Evolutionary conservation across 2,113 vertebrate genomes (phyloP).

Genomic region (Atractosteus spatula): DNA sequence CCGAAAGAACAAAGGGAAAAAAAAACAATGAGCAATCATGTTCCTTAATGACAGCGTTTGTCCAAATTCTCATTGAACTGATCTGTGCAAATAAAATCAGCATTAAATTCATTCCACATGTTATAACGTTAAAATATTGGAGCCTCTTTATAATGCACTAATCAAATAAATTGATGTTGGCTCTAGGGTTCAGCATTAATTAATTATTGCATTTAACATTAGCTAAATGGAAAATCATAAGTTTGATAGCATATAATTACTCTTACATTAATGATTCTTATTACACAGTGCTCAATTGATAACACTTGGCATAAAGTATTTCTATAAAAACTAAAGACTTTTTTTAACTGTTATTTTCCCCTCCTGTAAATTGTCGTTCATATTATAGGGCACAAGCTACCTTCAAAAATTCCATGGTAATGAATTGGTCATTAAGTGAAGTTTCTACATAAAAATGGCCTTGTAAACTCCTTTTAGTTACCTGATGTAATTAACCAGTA

Average conservation of each 20-base stretch:
- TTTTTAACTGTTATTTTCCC: neutral
- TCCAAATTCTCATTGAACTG: no score
- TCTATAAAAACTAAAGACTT: conserved; percentile 8
- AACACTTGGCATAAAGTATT: conserved; percentile 29
- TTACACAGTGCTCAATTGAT: conserved; percentile 38
- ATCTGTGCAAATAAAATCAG: no score
- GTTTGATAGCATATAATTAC: conserved; percentile 64
- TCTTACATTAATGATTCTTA: conserved; percentile 58
- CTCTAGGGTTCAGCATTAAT: conserved; percentile 63
- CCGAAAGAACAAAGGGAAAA: no score
- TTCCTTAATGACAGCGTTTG: no score
- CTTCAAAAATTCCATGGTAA: conserved; percentile 17
- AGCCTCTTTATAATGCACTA: conserved; percentile 63
- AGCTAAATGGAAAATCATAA: conserved; percentile 67
- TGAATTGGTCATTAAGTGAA: conserved; percentile 12
- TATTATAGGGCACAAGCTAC: conserved; percentile 5
- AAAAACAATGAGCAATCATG: no score
- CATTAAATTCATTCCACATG: conserved; percentile 19
- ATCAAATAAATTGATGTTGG: conserved; percentile 70
- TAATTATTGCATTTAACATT: conserved; percentile 62
- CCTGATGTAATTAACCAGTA: conserved; percentile 8
- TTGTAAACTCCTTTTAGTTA: conserved; percentile 6
- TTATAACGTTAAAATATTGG: conserved; percentile 42
- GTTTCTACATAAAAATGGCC: conserved; percentile 1
- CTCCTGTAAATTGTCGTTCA: conserved; percentile 5